These are phyloP conservation scores for Uropetala carovei DNA, from an alignment of 2,888 invertebrate species.

Conservation along the genomic window DNA sequence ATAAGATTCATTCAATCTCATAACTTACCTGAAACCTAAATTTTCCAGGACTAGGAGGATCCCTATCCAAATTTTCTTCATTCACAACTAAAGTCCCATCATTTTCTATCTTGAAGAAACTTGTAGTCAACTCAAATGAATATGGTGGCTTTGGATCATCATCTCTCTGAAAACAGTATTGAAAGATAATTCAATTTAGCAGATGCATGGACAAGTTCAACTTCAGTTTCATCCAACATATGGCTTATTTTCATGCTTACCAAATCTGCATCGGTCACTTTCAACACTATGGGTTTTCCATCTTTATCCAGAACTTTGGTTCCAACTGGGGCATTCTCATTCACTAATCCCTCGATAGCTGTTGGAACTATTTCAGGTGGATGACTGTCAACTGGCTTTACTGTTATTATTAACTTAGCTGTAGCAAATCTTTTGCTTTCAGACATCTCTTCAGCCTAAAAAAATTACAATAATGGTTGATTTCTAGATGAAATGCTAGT, in stretches of 20 bases:
- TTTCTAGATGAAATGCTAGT: too few relatives aligned
- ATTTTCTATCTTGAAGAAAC: slow-evolving; percentile 85
- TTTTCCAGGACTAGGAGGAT: slow-evolving; percentile 89
- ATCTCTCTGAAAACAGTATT: slow-evolving; percentile 79
- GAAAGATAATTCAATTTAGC: background rate
- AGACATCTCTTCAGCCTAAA: slow-evolving; percentile 88
- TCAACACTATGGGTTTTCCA: slow-evolving; percentile 83
- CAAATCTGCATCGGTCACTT: slow-evolving; percentile 90
- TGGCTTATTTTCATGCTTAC: slow-evolving; percentile 76
- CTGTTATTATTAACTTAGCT: slow-evolving; percentile 87
- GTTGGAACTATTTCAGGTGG: slow-evolving; percentile 87
- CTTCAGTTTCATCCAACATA: background rate
- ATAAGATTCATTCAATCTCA: background rate
- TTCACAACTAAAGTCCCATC: slow-evolving; percentile 86
- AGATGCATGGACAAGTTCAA: background rate
- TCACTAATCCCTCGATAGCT: slow-evolving; percentile 85
- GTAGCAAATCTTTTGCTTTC: slow-evolving; percentile 88
- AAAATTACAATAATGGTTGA: background rate
- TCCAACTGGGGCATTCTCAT: slow-evolving; percentile 91
- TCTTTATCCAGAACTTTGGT: slow-evolving; percentile 84
- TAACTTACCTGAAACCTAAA: slow-evolving; percentile 86
- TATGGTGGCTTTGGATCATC: slow-evolving; percentile 89
- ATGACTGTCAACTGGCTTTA: slow-evolving; percentile 91
- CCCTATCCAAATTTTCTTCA: slow-evolving; percentile 89
- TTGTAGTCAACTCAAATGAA: slow-evolving; percentile 89